A percentile compares a stretch with the other conserved stretches of the same genome.
These are phyloP conservation scores for Daphoenositta chrysoptera DNA, from an alignment of 2,113 vertebrate species.

Conservation along the genomic window DNA sequence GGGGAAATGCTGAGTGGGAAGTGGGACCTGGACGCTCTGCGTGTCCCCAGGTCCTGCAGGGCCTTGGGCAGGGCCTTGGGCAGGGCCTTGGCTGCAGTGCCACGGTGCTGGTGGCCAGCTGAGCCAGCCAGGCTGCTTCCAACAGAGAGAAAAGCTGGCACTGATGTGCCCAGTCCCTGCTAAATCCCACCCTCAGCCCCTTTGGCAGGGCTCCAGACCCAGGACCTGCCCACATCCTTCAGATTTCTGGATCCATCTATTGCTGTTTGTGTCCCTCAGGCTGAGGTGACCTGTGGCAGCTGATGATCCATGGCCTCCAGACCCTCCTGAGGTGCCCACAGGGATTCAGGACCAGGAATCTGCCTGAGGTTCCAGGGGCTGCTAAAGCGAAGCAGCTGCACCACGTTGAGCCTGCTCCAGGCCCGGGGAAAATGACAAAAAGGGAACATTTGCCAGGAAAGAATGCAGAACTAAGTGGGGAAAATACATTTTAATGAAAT, in stretches of 20 bases:
- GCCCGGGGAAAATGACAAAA: constrained; percentile 4
- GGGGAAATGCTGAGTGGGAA: not conserved
- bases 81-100: not conserved
- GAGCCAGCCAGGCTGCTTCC: not conserved
- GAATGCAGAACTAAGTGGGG: constrained; percentile 29
- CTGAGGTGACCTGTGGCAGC: not conserved
- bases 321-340: not conserved
- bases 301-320: not conserved
- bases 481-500: constrained; percentile 57
- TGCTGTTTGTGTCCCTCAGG: not conserved
- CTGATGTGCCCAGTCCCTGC: not conserved
- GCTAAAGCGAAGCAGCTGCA: constrained; percentile 2
- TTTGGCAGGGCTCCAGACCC: not conserved
- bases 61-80: not conserved
- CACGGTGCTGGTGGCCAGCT: not conserved
- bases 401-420: not conserved
- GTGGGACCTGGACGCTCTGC: not conserved
- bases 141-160: not conserved
- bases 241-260: accelerated
- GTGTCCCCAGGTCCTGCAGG: not conserved
- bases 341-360: not conserved
- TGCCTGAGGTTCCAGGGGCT: not conserved
- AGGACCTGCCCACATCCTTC: not conserved
- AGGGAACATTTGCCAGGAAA: not conserved
- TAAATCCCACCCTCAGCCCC: not conserved